These are phyloP conservation scores for Petrocephalus zakoni DNA, from an alignment of 2,113 vertebrate species.

Conservation along the genomic window DNA sequence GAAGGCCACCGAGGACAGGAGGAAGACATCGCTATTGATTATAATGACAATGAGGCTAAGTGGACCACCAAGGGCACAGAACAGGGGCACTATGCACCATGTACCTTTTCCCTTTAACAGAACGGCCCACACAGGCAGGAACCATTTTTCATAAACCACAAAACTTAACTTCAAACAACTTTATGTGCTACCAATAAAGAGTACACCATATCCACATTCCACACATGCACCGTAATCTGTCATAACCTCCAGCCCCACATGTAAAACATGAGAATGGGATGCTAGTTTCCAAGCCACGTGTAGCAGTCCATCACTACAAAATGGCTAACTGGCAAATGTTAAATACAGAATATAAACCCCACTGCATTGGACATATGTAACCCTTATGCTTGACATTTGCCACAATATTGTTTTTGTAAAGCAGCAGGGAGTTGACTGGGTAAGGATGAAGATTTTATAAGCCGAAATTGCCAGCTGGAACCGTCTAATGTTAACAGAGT, in stretches of 20 bases:
- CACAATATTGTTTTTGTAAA: background rate
- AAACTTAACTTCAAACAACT: background rate
- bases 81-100: background rate
- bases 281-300: background rate
- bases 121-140: background rate
- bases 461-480: background rate
- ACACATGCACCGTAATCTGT: background rate
- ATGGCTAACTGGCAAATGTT: background rate
- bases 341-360: background rate
- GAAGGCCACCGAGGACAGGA: slow-evolving; percentile 58
- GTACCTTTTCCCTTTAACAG: background rate
- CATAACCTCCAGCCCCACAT: background rate
- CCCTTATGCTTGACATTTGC: background rate
- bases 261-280: background rate
- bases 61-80: background rate
- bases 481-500: background rate
- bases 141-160: background rate
- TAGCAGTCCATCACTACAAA: background rate
- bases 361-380: background rate
- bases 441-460: background rate
- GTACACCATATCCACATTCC: background rate
- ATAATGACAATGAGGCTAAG: background rate
- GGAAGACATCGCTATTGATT: slow-evolving; percentile 67
- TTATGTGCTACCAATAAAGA: background rate
- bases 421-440: background rate